phyloP scores from a whole-genome alignment of 1,140 invertebrate species.

The Penaeus chinensis region DNA sequence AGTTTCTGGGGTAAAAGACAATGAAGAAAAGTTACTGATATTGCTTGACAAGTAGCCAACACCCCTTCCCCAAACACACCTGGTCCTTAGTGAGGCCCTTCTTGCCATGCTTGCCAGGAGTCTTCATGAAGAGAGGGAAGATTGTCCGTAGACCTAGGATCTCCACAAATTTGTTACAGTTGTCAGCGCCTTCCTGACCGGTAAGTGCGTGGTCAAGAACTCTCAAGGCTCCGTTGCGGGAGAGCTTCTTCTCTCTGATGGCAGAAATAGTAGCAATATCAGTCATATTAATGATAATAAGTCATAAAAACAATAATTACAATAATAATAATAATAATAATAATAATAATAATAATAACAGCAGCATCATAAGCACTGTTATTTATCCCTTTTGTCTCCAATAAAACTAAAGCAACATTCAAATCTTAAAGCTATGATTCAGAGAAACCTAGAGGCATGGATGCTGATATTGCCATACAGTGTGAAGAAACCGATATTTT shows the following conservation, averaged over 20 bases:
- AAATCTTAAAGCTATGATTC: neutral
- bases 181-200: conserved; percentile 90
- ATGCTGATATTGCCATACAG: neutral
- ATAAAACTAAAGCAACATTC: neutral
- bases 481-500: neutral
- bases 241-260: conserved; percentile 93
- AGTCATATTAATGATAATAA: conserved; percentile 1
- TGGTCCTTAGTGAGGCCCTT: conserved; percentile 78
- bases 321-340: neutral
- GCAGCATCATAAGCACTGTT: neutral
- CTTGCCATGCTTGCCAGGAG: conserved; percentile 87
- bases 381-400: neutral
- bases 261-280: neutral
- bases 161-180: conserved; percentile 98
- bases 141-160: conserved; percentile 95
- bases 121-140: conserved; percentile 99
- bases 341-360: neutral
- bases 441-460: neutral
- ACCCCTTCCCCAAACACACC: conserved; percentile 13
- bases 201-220: conserved; percentile 96
- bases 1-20: no score
- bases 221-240: conserved; percentile 95
- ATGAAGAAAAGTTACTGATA: no score
- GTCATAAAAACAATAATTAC: no score
- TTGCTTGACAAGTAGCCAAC: neutral